These are phyloP conservation scores for Lasioglossum villosulum DNA, from an alignment of 2,888 invertebrate genomes.

Conservation along the genomic window DNA sequence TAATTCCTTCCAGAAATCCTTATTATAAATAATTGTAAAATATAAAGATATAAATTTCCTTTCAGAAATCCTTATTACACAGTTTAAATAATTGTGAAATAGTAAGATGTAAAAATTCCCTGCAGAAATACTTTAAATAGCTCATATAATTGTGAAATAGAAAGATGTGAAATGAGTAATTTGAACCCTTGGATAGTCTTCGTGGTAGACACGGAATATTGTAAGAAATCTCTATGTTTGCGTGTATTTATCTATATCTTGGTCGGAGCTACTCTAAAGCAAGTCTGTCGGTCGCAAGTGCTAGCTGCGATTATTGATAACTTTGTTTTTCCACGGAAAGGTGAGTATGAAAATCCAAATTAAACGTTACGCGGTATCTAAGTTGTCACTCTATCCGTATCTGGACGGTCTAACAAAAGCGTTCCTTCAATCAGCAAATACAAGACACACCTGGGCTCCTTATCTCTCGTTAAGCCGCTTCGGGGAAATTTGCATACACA, in stretches of 20 bases:
- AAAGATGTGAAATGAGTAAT: not conserved
- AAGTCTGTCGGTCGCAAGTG: not conserved
- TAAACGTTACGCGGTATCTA: constrained; percentile 6
- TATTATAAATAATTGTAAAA: not conserved
- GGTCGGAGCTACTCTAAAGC: not conserved
- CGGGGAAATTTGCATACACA: constrained; percentile 72
- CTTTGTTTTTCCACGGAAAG: not conserved
- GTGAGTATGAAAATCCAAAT: constrained; percentile 17
- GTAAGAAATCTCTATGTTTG: not conserved
- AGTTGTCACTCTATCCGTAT: constrained; percentile 27
- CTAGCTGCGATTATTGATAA: not conserved
- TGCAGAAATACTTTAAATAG: no score
- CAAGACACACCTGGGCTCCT: constrained; percentile 56
- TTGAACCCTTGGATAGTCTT: not conserved
- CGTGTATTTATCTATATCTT: not conserved
- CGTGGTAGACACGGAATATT: not conserved
- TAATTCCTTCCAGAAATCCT: not conserved
- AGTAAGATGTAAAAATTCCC: no score
- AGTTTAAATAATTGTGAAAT: no score
- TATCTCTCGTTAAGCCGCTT: constrained; percentile 71
- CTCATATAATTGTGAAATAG: not conserved
- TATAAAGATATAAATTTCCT: not conserved
- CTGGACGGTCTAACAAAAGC: constrained; percentile 31
- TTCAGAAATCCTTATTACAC: no score
- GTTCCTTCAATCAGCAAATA: constrained; percentile 51